phyloP scores from a whole-genome alignment of 2,888 invertebrate species.

The Machimus rusticus region DNA sequence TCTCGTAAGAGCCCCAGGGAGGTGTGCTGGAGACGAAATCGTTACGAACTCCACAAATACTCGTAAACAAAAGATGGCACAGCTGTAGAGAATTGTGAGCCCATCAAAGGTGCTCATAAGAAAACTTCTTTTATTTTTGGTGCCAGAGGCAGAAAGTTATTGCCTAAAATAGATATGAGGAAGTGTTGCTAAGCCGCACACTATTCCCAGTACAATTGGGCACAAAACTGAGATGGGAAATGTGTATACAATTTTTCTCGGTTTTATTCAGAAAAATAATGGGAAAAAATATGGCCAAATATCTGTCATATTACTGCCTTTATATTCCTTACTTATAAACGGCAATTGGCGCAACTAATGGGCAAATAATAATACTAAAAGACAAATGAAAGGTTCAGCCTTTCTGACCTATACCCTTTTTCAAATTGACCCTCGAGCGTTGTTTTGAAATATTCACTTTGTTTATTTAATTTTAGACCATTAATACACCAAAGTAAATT shows the following conservation, averaged over 20 bases:
- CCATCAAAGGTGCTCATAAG: constrained; percentile 10
- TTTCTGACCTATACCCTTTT: neutral
- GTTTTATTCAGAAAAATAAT: neutral
- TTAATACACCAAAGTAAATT: neutral
- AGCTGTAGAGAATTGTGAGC: constrained; percentile 18
- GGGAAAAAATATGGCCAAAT: neutral
- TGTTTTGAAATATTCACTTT: neutral
- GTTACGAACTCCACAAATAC: neutral
- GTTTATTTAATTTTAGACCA: neutral
- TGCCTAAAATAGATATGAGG: neutral
- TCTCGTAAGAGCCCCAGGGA: neutral
- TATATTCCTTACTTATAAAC: neutral
- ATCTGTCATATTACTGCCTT: neutral
- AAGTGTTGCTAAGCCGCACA: neutral
- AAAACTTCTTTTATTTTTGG: neutral
- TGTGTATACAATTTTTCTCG: neutral
- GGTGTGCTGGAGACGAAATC: neutral
- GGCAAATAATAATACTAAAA: neutral
- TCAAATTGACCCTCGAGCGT: neutral
- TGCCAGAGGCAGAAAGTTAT: neutral
- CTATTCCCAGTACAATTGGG: neutral
- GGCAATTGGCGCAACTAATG: neutral
- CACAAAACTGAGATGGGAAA: neutral
- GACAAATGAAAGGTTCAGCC: neutral
- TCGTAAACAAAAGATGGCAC: neutral